Base-by-base conservation (phyloP, 2,797 vertebrate genomes). In the Muscicapa comitata region DNA sequence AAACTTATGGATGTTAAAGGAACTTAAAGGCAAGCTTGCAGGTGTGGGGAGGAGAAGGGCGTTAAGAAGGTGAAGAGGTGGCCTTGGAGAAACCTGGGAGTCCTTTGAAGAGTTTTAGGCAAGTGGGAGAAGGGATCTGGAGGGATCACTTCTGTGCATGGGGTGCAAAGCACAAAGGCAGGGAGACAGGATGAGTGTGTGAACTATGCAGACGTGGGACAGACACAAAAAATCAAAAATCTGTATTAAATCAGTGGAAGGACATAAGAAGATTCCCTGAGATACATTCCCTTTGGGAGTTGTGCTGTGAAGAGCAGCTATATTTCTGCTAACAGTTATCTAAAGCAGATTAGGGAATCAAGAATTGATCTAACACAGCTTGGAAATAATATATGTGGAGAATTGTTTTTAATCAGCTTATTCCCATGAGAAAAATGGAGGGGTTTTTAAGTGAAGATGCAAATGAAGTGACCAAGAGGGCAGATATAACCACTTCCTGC, bases 401-500 rank as follows among this genome's bases (percentile, higher is more conserved):
- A 85, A 67, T 62, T 81, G 26, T 3, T 86, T 85, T 55, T 62
- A 62, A 90, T 79, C 57, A 79, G 53, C 7, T 10, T 61, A 53
- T 74, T 93, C 91, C 65, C 78, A 45, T 26, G 72, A 83, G 85
- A 91, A 92, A 87, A 94, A 74, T 67, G 1, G 17, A 42, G 7
- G 24, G 3, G 1, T 2, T 73, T 83, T 73, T n/a, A 68, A 86
- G 59, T 40, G 61, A 83, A 91, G 75, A 86, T 92, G 66, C 50
- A 89, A 94, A 82, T 76, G 16, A 51, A 87, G 50, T 65, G 86
- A 86, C 50, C 80, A 74, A 94, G 33, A 54, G 58, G 58, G 35
- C 68, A 86, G 42, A 88, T 85, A 37, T 80, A 86, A 80, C 61
- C 57, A 89, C 65, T 95, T 95, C 92, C 91, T 95, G 88, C 58